Base-by-base conservation (phyloP, 2,113 vertebrate genomes). In the Eurystomus gularis region DNA sequence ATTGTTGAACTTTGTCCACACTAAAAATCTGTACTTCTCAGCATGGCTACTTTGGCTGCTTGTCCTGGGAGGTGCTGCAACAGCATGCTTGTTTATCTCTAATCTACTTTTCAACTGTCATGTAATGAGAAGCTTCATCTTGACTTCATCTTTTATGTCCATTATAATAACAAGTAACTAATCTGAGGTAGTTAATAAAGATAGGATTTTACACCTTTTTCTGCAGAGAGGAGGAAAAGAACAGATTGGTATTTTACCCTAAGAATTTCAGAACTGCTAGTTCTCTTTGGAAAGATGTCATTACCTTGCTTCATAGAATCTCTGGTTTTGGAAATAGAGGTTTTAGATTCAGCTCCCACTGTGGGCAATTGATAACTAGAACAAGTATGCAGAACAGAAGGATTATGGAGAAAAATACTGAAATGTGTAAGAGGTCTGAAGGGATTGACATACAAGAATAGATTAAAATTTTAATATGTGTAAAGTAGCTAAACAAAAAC, bases 381-480 rank as follows among this genome's bases (percentile, higher is more conserved):
- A 83, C 20, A 37, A 65, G 35, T 24, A 76, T 35, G 52, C 44
- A 84, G 80, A 94, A 79, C n/a, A 83, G 55, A 84, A 83, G 48
- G 65, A 95, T 93, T 94, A 78, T n/a, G 49, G 60, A 86, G 86
- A 76, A 96, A 96, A 92, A 81, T 60, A 76, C 31, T 66, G 77
- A 88, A 86, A 92, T 1, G 3, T 82, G 58, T 54, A 88, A 95
- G 58, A 84, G 76, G 86, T 96, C 96, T 96, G 80, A 92, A 93
- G 92, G 72, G 95, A 96, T 13, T 92, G 86, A 65, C 72, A 37
- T 82, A 65, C 42, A 91, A 91, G 80, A 92, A 86, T 69, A 95
- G 70, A 96, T 93, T 94, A 96, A 96, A 94, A 91, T 72, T 93
- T 96, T 96, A 97, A 94, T 96, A 93, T 78, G 60, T 58, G 60